Percentiles rank a stretch among this genome's conserved stretches.
Conservation (phyloP, 2,888 invertebrate genomes). For the Stenodema calcarata region DNA sequence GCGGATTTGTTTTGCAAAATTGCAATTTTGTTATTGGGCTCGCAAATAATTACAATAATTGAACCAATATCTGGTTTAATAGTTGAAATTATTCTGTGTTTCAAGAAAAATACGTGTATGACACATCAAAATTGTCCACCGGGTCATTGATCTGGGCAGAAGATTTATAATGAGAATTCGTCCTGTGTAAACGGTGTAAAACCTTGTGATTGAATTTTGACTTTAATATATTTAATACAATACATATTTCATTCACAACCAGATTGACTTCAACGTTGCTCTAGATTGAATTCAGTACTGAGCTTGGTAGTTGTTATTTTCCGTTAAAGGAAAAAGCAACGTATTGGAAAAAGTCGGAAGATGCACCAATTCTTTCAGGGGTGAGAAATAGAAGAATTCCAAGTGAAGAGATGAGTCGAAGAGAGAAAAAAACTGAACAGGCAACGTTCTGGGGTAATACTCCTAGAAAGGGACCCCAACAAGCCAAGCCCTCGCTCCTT, state of each 20-base stretch:
- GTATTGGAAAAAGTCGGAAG: background rate
- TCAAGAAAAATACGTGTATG: too few relatives aligned
- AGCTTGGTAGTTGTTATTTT: background rate
- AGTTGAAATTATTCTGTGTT: too few relatives aligned
- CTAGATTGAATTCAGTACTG: background rate
- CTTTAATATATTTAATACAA: background rate
- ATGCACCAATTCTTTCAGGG: background rate
- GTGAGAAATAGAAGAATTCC: background rate
- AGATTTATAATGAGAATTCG: too few relatives aligned
- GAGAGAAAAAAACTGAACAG: background rate
- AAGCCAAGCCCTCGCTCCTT: background rate
- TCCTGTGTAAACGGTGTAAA: background rate
- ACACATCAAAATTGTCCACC: background rate
- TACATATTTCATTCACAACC: too few relatives aligned
- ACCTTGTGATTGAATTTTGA: background rate
- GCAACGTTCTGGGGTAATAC: background rate
- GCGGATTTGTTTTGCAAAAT: too few relatives aligned
- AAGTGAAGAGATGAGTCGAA: background rate
- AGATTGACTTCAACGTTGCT: too few relatives aligned
- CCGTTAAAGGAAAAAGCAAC: background rate
- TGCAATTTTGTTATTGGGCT: too few relatives aligned
- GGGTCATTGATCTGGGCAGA: too few relatives aligned
- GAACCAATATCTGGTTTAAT: too few relatives aligned
- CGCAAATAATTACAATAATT: too few relatives aligned
- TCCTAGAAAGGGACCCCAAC: conserved; percentile 1